Evolutionary conservation across 2,888 invertebrate species (phyloP).

Genomic region (Drosophila eohydei): DNA sequence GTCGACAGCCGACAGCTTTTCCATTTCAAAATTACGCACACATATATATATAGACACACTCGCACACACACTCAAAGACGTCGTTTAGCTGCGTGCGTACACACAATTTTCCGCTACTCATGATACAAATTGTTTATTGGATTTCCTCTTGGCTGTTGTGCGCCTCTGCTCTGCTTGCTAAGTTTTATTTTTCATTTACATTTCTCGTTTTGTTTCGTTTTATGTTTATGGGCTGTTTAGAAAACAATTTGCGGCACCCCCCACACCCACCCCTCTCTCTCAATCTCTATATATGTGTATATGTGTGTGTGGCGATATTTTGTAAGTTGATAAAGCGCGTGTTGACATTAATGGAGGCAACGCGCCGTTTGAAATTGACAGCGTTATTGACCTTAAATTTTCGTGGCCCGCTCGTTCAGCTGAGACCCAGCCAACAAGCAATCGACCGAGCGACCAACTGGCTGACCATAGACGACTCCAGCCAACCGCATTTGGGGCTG

Average conservation of each 20-base stretch:
- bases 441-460: not conserved
- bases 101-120: slow-evolving; percentile 78
- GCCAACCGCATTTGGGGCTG: slow-evolving; percentile 35
- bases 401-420: slow-evolving; percentile 24
- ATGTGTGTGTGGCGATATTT: slow-evolving; percentile 26
- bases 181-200: slow-evolving; percentile 77
- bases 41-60: slow-evolving; percentile 23
- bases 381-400: slow-evolving; percentile 78
- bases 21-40: slow-evolving; percentile 72
- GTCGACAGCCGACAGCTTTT: slow-evolving; percentile 71
- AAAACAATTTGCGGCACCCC: slow-evolving; percentile 68
- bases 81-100: slow-evolving; percentile 78
- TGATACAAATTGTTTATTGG: slow-evolving; percentile 79
- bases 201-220: slow-evolving; percentile 78
- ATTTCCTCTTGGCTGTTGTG: slow-evolving; percentile 67
- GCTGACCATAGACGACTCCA: slow-evolving; percentile 49
- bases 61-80: slow-evolving; percentile 21
- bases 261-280: slow-evolving; percentile 28
- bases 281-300: slow-evolving; percentile 38
- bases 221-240: slow-evolving; percentile 77
- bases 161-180: slow-evolving; percentile 41
- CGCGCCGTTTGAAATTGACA: slow-evolving; percentile 76
- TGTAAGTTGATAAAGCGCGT: slow-evolving; percentile 73
- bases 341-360: slow-evolving; percentile 77
- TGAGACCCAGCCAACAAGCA: not conserved